Percentiles rank a stretch among this genome's conserved stretches.
phyloP scores from a whole-genome alignment of 64 coral and sea anemone genomes.

The Montipora foliosa region DNA sequence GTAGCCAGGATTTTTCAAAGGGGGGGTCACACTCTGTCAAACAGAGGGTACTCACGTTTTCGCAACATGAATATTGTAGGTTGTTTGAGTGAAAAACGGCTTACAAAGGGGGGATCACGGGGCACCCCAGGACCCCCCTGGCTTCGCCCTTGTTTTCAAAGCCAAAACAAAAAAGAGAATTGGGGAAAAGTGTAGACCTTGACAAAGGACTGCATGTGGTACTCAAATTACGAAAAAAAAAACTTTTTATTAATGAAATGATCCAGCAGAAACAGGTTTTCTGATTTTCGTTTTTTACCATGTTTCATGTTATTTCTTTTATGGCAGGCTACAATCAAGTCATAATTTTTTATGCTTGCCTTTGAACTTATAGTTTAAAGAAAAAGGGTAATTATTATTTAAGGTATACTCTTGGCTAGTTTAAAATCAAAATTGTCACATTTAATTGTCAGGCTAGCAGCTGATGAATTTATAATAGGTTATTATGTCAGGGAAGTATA shows the following conservation, averaged over 20 bases:
- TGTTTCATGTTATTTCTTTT: constrained; percentile 22
- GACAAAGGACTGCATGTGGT: background rate
- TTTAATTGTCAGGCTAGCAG: background rate
- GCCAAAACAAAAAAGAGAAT: too few relatives aligned
- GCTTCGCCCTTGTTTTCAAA: too few relatives aligned
- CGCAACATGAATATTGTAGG: too few relatives aligned
- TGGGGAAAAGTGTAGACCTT: background rate
- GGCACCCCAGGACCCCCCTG: too few relatives aligned
- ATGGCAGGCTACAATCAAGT: background rate
- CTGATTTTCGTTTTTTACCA: constrained; percentile 37
- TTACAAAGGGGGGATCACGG: too few relatives aligned
- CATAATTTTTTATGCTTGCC: background rate
- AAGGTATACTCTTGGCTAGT: background rate
- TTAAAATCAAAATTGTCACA: background rate
- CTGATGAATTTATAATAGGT: too few relatives aligned
- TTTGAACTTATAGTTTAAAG: background rate
- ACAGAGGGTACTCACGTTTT: too few relatives aligned
- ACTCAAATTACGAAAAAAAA: background rate
- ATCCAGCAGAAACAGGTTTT: constrained; percentile 47
- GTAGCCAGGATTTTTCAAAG: too few relatives aligned
- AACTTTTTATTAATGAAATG: background rate
- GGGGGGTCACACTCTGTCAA: too few relatives aligned
- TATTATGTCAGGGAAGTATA: too few relatives aligned
- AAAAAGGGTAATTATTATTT: background rate
- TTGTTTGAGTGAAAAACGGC: too few relatives aligned